A percentile compares a stretch with the other conserved stretches of the same genome.
Evolutionary conservation across 1,140 invertebrate species (phyloP).

Genomic region (Drosophila sturtevanti): DNA sequence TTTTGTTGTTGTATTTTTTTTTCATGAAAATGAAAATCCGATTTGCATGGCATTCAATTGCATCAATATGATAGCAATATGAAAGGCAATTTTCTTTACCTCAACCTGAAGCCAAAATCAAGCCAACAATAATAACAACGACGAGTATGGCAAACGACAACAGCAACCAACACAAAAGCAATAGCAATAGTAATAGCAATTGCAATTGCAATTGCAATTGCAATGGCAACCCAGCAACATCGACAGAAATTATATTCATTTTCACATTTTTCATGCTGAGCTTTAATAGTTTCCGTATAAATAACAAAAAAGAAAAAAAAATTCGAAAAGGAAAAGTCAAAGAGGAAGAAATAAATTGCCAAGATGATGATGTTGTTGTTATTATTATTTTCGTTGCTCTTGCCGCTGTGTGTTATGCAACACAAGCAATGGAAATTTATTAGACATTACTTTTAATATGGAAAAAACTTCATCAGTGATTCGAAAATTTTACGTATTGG

Average conservation of each 20-base stretch:
- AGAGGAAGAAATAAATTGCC: slow-evolving; percentile 48
- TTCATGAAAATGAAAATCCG: slow-evolving; percentile 64
- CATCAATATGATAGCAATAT: slow-evolving; percentile 37
- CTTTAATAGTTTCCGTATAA: slow-evolving; percentile 71
- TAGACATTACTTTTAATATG: slow-evolving; percentile 54
- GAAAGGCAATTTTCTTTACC: slow-evolving; percentile 56
- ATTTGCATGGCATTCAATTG: slow-evolving; percentile 61
- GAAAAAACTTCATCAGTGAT: slow-evolving; percentile 30
- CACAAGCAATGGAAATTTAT: slow-evolving; percentile 61
- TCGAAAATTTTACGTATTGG: slow-evolving; percentile 37
- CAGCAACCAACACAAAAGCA: slow-evolving; percentile 7
- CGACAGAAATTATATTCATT: slow-evolving; percentile 64
- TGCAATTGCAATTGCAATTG: slow-evolving; percentile 20
- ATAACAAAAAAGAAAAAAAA: slow-evolving; percentile 18
- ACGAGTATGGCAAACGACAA: background rate
- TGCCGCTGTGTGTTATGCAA: slow-evolving; percentile 48
- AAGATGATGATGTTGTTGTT: slow-evolving; percentile 26
- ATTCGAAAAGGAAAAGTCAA: background rate
- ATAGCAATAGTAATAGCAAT: background rate
- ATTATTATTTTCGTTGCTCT: slow-evolving; percentile 14
- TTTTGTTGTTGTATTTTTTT: no score
- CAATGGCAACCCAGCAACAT: slow-evolving; percentile 30
- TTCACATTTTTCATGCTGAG: slow-evolving; percentile 70
- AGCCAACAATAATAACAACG: slow-evolving; percentile 1
- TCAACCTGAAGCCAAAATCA: slow-evolving; percentile 14